Conservation (phyloP, 2,797 vertebrate genomes). For the Telmatherina bonti region DNA sequence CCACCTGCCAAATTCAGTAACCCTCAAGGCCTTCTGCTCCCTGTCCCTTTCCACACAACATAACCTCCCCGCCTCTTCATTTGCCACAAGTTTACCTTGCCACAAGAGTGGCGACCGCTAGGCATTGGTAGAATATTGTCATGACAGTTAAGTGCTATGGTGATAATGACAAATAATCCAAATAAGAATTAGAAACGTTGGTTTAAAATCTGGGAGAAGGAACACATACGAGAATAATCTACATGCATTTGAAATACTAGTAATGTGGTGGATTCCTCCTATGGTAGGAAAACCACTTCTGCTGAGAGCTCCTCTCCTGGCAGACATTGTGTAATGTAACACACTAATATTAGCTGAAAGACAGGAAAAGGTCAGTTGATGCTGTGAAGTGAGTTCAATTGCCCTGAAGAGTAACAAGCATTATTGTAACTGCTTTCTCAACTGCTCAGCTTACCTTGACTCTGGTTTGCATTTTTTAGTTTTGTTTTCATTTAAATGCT, state of each 20-base stretch:
- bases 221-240: constrained; percentile 42
- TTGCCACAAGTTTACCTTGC: constrained; percentile 71
- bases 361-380: constrained; percentile 53
- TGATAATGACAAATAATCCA: constrained; percentile 65
- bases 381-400: constrained; percentile 50
- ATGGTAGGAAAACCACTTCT: constrained; percentile 90
- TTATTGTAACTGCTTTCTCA: constrained; percentile 63
- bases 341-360: constrained; percentile 48
- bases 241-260: constrained; percentile 66
- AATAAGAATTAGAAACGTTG: constrained; percentile 55
- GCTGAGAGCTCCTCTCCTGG: constrained; percentile 62
- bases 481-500: constrained; percentile 47
- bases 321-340: constrained; percentile 57
- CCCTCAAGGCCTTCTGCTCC: constrained; percentile 30
- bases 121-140: constrained; percentile 67
- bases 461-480: constrained; percentile 64
- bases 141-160: constrained; percentile 63
- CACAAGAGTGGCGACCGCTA: constrained; percentile 57
- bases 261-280: constrained; percentile 96
- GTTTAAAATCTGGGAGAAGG: constrained; percentile 46
- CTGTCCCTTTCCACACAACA: constrained; percentile 38
- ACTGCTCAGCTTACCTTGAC: constrained; percentile 65
- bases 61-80: constrained; percentile 60
- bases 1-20: constrained; percentile 98
- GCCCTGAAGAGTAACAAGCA: constrained; percentile 55